Evolutionary conservation across 2,888 invertebrate genomes (phyloP).

Genomic region (Hermaeophaga mercurialis): DNA sequence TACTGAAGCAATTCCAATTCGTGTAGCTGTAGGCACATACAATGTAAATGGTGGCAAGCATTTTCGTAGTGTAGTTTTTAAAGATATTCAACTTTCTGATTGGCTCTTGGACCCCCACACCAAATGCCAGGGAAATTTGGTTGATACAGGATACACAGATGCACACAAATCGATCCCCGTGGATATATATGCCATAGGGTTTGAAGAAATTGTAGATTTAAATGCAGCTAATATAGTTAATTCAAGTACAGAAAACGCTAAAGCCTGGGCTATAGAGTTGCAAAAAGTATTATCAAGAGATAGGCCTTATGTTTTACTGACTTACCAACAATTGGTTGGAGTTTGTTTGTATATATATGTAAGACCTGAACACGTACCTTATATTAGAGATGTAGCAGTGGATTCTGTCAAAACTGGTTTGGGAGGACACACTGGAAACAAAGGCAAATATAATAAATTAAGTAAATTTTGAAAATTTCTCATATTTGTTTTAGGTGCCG

Average conservation of each 20-base stretch:
- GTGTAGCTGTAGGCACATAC: constrained; percentile 93
- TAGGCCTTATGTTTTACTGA: constrained; percentile 84
- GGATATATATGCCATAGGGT: constrained; percentile 97
- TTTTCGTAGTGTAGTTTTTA: constrained; percentile 94
- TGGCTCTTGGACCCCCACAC: constrained; percentile 88
- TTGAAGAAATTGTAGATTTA: constrained; percentile 98
- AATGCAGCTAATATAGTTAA: constrained; percentile 98
- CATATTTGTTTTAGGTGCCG: constrained; percentile 68
- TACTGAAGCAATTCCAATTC: constrained; percentile 70
- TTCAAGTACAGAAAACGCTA: constrained; percentile 90
- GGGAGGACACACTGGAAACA: constrained; percentile 85
- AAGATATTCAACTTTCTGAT: constrained; percentile 83
- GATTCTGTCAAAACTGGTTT: constrained; percentile 98
- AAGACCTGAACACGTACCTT: constrained; percentile 85
- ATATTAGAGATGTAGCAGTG: constrained; percentile 89
- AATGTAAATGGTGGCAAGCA: constrained; percentile 99
- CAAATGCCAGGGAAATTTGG: constrained; percentile 56
- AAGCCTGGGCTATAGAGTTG: constrained; percentile 93
- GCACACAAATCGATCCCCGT: constrained; percentile 65
- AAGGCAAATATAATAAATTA: constrained; percentile 22
- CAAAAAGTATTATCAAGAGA: constrained; percentile 87
- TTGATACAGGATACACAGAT: constrained; percentile 58
- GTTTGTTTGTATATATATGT: constrained; percentile 96
- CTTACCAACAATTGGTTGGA: constrained; percentile 95
- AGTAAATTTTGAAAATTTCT: background rate